These are phyloP conservation scores for human DNA, from an alignment of 2,113 vertebrate genomes.

Conservation along the genomic window DNA sequence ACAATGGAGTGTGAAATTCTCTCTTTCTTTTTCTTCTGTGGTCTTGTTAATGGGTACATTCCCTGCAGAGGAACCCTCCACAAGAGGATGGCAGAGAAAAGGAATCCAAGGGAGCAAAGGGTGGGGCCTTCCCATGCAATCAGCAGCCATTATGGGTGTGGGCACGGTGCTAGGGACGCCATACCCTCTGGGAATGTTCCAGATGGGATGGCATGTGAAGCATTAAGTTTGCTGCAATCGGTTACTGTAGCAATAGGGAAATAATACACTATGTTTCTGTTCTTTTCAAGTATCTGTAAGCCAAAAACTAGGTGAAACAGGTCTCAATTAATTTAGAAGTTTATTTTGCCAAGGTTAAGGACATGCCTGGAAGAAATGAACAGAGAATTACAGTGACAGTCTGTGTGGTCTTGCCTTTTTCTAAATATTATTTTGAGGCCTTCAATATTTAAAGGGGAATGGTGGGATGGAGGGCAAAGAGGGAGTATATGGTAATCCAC, in stretches of 20 bases:
- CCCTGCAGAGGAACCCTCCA: conserved; percentile 53
- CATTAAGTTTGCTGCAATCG: not conserved
- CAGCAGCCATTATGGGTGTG: conserved; percentile 52
- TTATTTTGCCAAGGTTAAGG: too few species aligned
- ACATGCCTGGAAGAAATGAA: too few species aligned
- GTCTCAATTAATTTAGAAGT: too few species aligned
- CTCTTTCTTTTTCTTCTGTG: conserved; percentile 30
- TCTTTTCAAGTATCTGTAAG: not conserved
- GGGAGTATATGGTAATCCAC: too few species aligned
- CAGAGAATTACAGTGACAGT: too few species aligned
- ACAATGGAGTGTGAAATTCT: conserved; percentile 47
- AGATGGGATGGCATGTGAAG: not conserved
- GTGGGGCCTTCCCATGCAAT: conserved; percentile 46
- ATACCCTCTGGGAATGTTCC: not conserved
- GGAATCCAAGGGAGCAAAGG: conserved; percentile 11
- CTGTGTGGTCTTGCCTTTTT: too few species aligned
- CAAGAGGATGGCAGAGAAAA: conserved; percentile 38
- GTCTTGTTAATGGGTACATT: conserved; percentile 37
- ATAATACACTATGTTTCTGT: too few species aligned
- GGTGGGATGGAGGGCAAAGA: too few species aligned
- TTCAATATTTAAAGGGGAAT: too few species aligned
- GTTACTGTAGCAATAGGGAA: not conserved
- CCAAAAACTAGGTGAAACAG: too few species aligned
- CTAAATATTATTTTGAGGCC: too few species aligned
- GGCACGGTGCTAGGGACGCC: not conserved